Percentiles rank a stretch among this genome's conserved stretches.
phyloP scores from a whole-genome alignment of 2,888 invertebrate genomes.

The Ypsolopha scabrella region DNA sequence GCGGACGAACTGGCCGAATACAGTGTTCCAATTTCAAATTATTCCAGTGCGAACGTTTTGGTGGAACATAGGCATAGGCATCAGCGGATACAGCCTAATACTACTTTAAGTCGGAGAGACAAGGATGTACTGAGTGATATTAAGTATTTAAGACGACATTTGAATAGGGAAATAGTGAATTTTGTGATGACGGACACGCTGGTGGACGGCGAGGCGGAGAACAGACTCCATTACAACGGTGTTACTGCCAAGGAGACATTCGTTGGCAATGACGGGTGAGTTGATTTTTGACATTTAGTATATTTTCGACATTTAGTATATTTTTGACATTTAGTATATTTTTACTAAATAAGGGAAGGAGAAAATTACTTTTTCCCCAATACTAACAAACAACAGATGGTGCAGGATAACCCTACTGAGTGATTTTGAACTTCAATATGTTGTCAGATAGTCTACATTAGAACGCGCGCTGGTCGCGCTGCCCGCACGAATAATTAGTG shows the following conservation, averaged over 20 bases:
- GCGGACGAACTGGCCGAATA: conserved; percentile 19
- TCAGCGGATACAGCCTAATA: conserved; percentile 20
- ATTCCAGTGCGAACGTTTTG: conserved; percentile 14
- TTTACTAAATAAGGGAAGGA: too few species aligned
- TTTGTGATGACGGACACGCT: conserved; percentile 76
- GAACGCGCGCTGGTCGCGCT: too few species aligned
- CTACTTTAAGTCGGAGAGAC: conserved; percentile 19
- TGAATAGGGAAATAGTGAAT: conserved; percentile 61
- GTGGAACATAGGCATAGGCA: conserved; percentile 10
- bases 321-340: background rate
- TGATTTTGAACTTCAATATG: too few species aligned
- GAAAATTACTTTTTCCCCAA: too few species aligned
- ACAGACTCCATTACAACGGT: conserved; percentile 72
- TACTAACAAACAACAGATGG: too few species aligned
- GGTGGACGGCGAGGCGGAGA: conserved; percentile 78
- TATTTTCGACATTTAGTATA: background rate
- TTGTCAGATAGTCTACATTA: too few species aligned
- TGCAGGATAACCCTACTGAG: too few species aligned
- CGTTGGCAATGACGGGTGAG: conserved; percentile 67
- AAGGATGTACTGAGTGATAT: conserved; percentile 42
- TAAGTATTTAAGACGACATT: conserved; percentile 46
- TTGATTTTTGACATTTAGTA: conserved; percentile 8
- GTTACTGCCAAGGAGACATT: conserved; percentile 77
- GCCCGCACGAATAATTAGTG: too few species aligned
- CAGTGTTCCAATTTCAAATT: conserved; percentile 15